phyloP scores from a whole-genome alignment of 2,113 vertebrate genomes.

The Rhizomys pruinosus region DNA sequence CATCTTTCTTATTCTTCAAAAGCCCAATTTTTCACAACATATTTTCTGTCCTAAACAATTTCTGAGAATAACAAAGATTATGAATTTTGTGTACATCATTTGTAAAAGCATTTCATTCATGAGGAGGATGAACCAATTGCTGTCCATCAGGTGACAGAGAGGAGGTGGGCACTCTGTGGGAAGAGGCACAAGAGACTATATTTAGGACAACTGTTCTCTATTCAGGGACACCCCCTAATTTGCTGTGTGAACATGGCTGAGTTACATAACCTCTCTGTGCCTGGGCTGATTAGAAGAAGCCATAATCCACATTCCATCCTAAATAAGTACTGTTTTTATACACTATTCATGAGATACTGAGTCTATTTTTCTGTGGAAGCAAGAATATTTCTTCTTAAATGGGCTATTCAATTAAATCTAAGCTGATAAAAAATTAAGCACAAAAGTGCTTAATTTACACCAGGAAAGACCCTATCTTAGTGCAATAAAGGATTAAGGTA shows the following conservation, averaged over 20 bases:
- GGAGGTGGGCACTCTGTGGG: background rate
- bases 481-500: background rate
- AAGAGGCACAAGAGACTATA: background rate
- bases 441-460: conserved; percentile 20
- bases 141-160: background rate
- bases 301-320: background rate
- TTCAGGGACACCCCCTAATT: background rate
- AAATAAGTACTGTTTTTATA: background rate
- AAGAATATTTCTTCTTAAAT: conserved; percentile 44
- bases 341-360: background rate
- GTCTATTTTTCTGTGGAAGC: background rate
- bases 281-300: background rate
- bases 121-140: background rate
- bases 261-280: background rate
- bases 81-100: conserved; percentile 39
- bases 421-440: conserved; percentile 12
- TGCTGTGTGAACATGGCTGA: background rate
- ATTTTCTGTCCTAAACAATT: conserved; percentile 44
- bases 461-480: background rate
- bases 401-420: conserved; percentile 27
- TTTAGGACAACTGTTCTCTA: background rate
- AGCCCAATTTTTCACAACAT: conserved; percentile 51
- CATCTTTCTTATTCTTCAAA: conserved; percentile 65
- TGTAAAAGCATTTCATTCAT: conserved; percentile 49
- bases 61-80: conserved; percentile 55